phyloP scores from a whole-genome alignment of 2,113 vertebrate species.

The Xenopus laevis region DNA sequence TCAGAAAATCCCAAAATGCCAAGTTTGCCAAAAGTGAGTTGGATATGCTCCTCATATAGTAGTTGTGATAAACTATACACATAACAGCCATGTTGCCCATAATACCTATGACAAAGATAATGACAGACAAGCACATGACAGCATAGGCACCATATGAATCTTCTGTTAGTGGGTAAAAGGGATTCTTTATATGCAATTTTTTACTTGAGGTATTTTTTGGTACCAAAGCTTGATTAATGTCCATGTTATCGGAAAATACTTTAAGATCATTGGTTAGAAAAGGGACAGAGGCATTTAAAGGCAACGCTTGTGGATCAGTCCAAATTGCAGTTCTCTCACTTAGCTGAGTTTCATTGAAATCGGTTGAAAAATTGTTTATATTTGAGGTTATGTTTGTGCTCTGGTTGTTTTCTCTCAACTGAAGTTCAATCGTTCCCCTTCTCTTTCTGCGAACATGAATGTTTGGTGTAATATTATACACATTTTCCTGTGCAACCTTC shows the following conservation, averaged over 20 bases:
- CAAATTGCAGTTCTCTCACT: conserved; percentile 44
- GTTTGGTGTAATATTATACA: conserved; percentile 20
- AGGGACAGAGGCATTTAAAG: conserved; percentile 69
- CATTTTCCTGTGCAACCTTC: conserved; percentile 20
- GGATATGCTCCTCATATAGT: conserved; percentile 96
- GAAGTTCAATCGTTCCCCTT: conserved; percentile 50
- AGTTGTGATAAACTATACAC: conserved; percentile 97
- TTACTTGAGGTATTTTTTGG: conserved; percentile 53
- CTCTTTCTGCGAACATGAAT: conserved; percentile 54
- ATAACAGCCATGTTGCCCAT: conserved; percentile 91
- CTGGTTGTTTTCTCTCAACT: conserved; percentile 41
- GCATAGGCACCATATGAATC: conserved; percentile 84
- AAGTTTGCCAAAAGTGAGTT: conserved; percentile 93
- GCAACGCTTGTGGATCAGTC: conserved; percentile 61
- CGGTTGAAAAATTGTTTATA: conserved; percentile 1
- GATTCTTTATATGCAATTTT: conserved; percentile 73
- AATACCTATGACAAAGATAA: conserved; percentile 87
- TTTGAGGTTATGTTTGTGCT: conserved; percentile 22
- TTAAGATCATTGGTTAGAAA: conserved; percentile 49
- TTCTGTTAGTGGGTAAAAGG: conserved; percentile 84
- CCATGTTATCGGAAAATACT: conserved; percentile 49
- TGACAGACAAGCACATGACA: conserved; percentile 72
- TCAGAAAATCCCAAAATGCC: conserved; percentile 93
- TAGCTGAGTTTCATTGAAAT: conserved; percentile 35
- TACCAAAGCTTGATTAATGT: conserved; percentile 51